These are phyloP conservation scores for Eupeodes corollae DNA, from an alignment of 1,140 invertebrate genomes.

Conservation along the genomic window DNA sequence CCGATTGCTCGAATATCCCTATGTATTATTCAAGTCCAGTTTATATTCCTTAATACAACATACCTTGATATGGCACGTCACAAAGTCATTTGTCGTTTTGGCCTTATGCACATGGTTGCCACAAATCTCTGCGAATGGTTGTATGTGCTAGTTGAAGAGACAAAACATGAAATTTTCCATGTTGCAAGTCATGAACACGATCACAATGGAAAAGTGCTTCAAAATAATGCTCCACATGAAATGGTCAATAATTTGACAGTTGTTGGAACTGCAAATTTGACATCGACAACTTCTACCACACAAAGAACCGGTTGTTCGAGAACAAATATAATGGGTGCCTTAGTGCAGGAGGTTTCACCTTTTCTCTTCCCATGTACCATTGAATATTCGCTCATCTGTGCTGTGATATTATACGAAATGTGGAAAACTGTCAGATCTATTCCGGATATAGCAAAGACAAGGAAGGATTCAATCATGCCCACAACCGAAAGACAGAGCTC, in stretches of 20 bases:
- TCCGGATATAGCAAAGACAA: slow-evolving; percentile 26
- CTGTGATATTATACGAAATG: slow-evolving; percentile 75
- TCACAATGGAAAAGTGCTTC: slow-evolving; percentile 11
- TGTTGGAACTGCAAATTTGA: slow-evolving; percentile 13
- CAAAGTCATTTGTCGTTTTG: slow-evolving; percentile 80
- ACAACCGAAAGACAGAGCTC: slow-evolving; percentile 41
- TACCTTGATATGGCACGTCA: slow-evolving; percentile 70
- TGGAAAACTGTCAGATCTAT: slow-evolving; percentile 54
- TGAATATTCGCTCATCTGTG: slow-evolving; percentile 73
- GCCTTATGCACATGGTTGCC: slow-evolving; percentile 84
- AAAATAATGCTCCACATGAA: slow-evolving; percentile 5
- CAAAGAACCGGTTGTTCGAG: slow-evolving; percentile 35
- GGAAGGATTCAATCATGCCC: slow-evolving; percentile 29
- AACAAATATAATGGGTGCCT: slow-evolving; percentile 50
- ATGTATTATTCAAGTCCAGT: slow-evolving; percentile 87
- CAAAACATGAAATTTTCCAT: slow-evolving; percentile 58
- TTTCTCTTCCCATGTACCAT: slow-evolving; percentile 86
- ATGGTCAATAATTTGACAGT: slow-evolving; percentile 19
- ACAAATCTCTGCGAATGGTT: slow-evolving; percentile 91
- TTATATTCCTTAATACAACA: slow-evolving; percentile 52
- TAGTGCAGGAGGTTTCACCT: slow-evolving; percentile 68
- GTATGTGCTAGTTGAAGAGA: slow-evolving; percentile 71
- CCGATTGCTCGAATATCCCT: slow-evolving; percentile 76
- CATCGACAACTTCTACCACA: slow-evolving; percentile 2
- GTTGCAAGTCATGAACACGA: slow-evolving; percentile 30